Evolutionary conservation across 1,140 invertebrate genomes (phyloP), one percentile per base, ranked within the genome.

Genomic region (Proales similis): DNA sequence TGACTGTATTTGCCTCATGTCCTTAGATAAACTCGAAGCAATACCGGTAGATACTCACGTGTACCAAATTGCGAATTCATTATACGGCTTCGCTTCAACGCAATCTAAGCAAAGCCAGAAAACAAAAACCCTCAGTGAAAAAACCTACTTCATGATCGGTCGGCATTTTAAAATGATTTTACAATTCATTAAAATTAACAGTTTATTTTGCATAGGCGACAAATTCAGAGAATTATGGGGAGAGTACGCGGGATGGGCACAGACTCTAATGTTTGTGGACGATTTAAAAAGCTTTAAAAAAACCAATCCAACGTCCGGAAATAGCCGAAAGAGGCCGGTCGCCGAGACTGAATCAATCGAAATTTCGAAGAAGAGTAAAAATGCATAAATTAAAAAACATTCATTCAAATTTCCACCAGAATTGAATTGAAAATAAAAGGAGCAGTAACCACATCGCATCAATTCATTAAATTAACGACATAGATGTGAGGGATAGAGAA

Each of bases 1-100:
- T n/a, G 93, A 98, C 75, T 98, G 93, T 74, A 87, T 98, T 68
- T 93, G 89, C 75, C 79, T 98, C 3, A 97, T 97, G 92, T 91
- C 90, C 1, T 74, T 98, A 63, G 85, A 86, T 46, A 87, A 96
- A 71, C 71, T 89, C 42, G 81, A 85, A 70, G 84, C 90, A 0
- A 83, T 97, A 60, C 93, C 93, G 11, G 86, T 97, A 1, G 94
- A 98, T 73, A 95, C 90, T 0, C 93, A 98, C 74, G 88, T 98
- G 17, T 91, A 86, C 76, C 87, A 95, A 79, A 85, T 97, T 53
- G 90, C 88, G 3, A 77, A 20, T 17, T 42, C 39, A 20, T 30
- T 57, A 29, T 57, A 57, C 22, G 30, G 45, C 26, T 57, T 57
- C 32, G 51, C 45, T 32, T 42, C 51, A 1, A 24, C 27, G 19